Evolutionary conservation across 2,888 invertebrate species (phyloP).

Genomic region (Amiota minor): DNA sequence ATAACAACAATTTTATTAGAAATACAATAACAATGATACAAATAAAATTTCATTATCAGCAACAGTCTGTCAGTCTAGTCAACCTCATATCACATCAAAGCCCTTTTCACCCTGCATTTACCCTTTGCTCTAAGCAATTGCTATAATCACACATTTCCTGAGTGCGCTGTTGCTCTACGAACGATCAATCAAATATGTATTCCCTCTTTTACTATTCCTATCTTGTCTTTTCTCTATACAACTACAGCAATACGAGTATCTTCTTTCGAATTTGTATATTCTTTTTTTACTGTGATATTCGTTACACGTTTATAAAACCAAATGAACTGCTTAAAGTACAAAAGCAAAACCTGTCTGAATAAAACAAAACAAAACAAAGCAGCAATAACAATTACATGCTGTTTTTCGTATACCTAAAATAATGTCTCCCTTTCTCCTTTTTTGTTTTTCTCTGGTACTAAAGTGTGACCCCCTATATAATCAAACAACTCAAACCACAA

Average conservation of each 20-base stretch:
- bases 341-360: slow-evolving; percentile 9
- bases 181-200: not conserved
- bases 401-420: not conserved
- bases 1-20: no score
- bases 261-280: no score
- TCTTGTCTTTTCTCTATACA: not conserved
- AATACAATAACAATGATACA: not conserved
- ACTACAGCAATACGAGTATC: not conserved
- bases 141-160: slow-evolving; percentile 8
- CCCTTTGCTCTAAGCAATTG: slow-evolving; percentile 4
- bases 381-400: not conserved
- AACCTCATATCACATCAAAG: not conserved
- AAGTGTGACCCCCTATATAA: not conserved
- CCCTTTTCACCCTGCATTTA: not conserved
- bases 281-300: no score
- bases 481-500: not conserved
- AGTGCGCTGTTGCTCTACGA: not conserved
- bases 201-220: no score
- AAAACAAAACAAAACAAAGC: not conserved
- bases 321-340: not conserved
- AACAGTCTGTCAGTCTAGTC: not conserved
- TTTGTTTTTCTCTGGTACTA: not conserved
- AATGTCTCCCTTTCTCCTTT: not conserved
- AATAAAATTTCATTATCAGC: slow-evolving; percentile 17
- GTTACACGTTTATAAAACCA: no score